Conservation (phyloP, 2,888 invertebrate genomes). For the Phalangium opilio region DNA sequence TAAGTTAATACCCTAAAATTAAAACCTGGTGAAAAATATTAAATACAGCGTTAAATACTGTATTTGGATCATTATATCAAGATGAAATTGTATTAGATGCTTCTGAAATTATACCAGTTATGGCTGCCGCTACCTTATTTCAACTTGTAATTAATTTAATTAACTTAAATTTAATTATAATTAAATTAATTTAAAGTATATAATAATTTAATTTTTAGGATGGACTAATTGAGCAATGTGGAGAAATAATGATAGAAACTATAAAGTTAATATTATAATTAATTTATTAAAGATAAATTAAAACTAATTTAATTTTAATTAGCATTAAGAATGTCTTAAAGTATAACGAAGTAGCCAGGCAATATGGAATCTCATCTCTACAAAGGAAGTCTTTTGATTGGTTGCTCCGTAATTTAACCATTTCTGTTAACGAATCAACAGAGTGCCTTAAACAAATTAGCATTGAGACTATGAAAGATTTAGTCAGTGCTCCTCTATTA, state of each 20-base stretch:
- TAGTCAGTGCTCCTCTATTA: slow-evolving; percentile 47
- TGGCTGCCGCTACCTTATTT: slow-evolving; percentile 57
- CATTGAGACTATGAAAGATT: slow-evolving; percentile 37
- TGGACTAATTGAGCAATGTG: slow-evolving; percentile 53
- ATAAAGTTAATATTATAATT: slow-evolving; percentile 41
- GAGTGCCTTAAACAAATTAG: slow-evolving; percentile 42
- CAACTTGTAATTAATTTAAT: slow-evolving; percentile 36
- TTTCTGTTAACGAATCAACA: slow-evolving; percentile 41
- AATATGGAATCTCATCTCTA: slow-evolving; percentile 50
- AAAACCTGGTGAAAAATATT: not conserved
- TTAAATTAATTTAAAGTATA: not conserved
- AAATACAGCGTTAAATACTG: slow-evolving; percentile 46
- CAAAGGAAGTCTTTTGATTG: slow-evolving; percentile 42
- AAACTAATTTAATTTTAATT: too few relatives aligned
- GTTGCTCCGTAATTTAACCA: slow-evolving; percentile 51
- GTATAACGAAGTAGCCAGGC: slow-evolving; percentile 50
- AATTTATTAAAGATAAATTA: not conserved
- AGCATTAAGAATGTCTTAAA: slow-evolving; percentile 44
- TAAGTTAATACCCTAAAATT: too few relatives aligned
- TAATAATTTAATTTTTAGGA: slow-evolving; percentile 32
- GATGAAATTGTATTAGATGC: slow-evolving; percentile 55
- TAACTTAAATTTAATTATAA: not conserved
- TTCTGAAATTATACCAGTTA: slow-evolving; percentile 45
- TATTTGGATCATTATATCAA: slow-evolving; percentile 58
- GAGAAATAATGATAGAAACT: slow-evolving; percentile 56